Conservation (phyloP, 2,113 vertebrate species). For the Pycnonotus jocosus region DNA sequence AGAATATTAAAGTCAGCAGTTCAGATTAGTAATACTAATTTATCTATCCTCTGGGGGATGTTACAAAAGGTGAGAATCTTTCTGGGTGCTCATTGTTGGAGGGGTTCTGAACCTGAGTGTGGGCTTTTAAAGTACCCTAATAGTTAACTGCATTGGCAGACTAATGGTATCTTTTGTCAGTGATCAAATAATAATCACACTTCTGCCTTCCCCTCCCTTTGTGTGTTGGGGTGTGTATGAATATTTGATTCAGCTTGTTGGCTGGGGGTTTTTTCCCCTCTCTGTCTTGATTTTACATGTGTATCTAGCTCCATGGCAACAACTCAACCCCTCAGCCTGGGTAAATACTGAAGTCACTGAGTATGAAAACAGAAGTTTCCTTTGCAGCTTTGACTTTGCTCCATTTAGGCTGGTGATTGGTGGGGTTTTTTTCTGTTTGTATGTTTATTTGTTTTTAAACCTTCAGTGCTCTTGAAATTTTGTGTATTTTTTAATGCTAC, state of each 20-base stretch:
- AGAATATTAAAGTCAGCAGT: neutral
- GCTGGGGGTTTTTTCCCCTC: neutral
- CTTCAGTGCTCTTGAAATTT: neutral
- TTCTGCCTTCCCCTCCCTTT: neutral
- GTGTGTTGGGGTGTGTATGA: neutral
- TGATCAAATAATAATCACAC: neutral
- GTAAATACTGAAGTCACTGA: neutral
- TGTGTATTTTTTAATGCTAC: neutral
- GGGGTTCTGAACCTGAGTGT: neutral
- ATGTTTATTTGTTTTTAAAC: neutral
- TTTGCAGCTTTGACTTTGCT: neutral
- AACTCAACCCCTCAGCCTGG: neutral
- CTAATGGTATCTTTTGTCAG: neutral
- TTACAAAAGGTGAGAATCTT: neutral
- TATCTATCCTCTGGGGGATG: neutral
- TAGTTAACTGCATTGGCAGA: neutral
- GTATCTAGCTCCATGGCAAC: neutral
- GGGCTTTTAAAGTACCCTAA: neutral
- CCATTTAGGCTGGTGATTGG: neutral
- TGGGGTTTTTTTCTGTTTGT: neutral
- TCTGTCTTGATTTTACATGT: neutral
- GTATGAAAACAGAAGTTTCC: neutral
- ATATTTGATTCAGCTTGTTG: neutral
- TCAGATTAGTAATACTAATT: neutral
- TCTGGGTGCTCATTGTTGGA: neutral